These are phyloP conservation scores for Cybosia mesomella DNA, from an alignment of 2,888 invertebrate species.

Conservation along the genomic window DNA sequence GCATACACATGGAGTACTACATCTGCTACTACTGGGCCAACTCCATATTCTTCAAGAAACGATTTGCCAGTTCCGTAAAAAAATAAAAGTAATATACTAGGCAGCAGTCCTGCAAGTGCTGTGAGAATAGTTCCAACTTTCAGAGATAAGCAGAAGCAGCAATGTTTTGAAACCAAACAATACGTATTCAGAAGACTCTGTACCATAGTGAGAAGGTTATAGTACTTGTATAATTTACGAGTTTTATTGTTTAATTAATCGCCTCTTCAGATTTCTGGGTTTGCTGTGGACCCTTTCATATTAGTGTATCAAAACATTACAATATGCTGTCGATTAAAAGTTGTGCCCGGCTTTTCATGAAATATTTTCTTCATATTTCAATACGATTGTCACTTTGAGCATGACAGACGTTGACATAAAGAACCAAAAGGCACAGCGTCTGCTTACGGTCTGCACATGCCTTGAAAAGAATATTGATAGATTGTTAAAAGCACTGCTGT, in stretches of 20 bases:
- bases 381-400: background rate
- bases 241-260: background rate
- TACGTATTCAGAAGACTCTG: conserved; percentile 47
- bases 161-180: conserved; percentile 53
- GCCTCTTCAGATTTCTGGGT: background rate
- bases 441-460: too few relatives aligned
- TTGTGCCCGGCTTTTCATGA: background rate
- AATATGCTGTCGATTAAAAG: background rate
- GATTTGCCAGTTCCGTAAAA: conserved; percentile 44
- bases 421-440: background rate
- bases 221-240: conserved; percentile 12
- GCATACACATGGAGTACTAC: conserved; percentile 58
- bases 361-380: background rate
- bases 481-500: too few relatives aligned
- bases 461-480: too few relatives aligned
- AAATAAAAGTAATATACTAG: conserved; percentile 54
- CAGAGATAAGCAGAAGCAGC: conserved; percentile 61
- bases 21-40: conserved; percentile 35
- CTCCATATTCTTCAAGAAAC: conserved; percentile 44
- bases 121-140: conserved; percentile 64
- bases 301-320: background rate
- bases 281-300: background rate
- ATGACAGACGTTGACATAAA: background rate
- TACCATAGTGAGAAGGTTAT: conserved; percentile 28
- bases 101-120: conserved; percentile 57